Percentiles rank a stretch among this genome's conserved stretches.
These are phyloP conservation scores for Hemibagrus guttatus DNA, from an alignment of 2,797 vertebrate genomes.

Conservation along the genomic window DNA sequence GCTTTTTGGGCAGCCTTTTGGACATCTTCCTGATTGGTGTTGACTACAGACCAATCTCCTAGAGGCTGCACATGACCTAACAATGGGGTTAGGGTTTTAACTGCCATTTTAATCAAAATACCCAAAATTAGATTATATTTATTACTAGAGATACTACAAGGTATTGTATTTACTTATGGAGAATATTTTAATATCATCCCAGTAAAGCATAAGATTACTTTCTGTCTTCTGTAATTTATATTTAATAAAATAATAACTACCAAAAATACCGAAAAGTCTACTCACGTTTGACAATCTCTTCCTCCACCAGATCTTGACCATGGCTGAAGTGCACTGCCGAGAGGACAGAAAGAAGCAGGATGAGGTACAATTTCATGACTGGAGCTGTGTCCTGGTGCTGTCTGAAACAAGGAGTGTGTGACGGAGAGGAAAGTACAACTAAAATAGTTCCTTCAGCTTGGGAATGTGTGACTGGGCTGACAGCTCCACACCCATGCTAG, in stretches of 20 bases:
- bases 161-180: too few species aligned
- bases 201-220: not conserved
- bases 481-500: constrained; percentile 37
- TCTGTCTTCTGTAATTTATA: not conserved
- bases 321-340: constrained; percentile 38
- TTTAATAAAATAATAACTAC: not conserved
- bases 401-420: constrained; percentile 29
- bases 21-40: constrained; percentile 38
- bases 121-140: not conserved
- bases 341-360: constrained; percentile 51
- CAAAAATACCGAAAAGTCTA: not conserved
- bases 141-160: not conserved
- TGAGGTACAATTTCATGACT: constrained; percentile 51
- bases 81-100: not conserved
- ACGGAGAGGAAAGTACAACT: not conserved
- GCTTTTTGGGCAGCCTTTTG: constrained; percentile 47
- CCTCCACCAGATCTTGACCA: constrained; percentile 43
- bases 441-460: constrained; percentile 12
- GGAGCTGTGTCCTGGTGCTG: not conserved
- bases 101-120: too few species aligned
- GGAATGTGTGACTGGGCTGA: constrained; percentile 37
- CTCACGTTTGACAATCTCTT: constrained; percentile 45
- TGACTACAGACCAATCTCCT: constrained; percentile 44
- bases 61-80: constrained; percentile 38
- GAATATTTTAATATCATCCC: not conserved